These are phyloP conservation scores for Coracopsis vasa DNA, from an alignment of 2,113 vertebrate genomes.

Conservation along the genomic window DNA sequence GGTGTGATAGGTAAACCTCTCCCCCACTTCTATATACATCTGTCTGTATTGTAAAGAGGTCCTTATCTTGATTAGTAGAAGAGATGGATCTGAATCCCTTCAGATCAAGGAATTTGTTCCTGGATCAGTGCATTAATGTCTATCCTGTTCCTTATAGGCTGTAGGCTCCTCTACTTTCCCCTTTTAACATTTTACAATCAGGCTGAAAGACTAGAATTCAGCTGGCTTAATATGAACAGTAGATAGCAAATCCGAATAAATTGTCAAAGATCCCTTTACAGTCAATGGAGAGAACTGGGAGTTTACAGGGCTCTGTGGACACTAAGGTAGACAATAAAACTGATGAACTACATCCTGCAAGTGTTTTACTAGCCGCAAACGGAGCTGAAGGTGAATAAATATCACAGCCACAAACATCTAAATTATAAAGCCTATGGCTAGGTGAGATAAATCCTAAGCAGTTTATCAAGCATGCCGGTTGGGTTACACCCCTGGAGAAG, in stretches of 20 bases:
- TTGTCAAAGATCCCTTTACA: background rate
- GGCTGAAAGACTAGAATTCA: background rate
- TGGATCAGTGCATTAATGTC: background rate
- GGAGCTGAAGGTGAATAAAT: background rate
- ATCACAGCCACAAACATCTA: background rate
- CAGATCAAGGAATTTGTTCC: background rate
- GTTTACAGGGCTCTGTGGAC: background rate
- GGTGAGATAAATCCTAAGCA: background rate
- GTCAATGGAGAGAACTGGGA: background rate
- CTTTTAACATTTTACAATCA: background rate
- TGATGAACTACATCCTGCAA: background rate
- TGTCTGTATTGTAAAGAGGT: background rate
- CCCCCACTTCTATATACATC: fast-evolving
- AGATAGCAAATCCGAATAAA: background rate
- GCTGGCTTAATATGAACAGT: background rate
- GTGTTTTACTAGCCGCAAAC: background rate
- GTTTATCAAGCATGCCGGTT: background rate
- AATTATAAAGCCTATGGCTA: background rate
- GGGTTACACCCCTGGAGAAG: background rate
- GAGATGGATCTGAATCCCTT: background rate
- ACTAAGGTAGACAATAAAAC: background rate
- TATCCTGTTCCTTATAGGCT: background rate
- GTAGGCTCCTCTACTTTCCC: background rate
- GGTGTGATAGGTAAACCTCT: background rate
- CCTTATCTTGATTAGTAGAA: background rate